Base-by-base conservation (phyloP, 2,888 invertebrate genomes). In the Caenorhabditis drosophilae region DNA sequence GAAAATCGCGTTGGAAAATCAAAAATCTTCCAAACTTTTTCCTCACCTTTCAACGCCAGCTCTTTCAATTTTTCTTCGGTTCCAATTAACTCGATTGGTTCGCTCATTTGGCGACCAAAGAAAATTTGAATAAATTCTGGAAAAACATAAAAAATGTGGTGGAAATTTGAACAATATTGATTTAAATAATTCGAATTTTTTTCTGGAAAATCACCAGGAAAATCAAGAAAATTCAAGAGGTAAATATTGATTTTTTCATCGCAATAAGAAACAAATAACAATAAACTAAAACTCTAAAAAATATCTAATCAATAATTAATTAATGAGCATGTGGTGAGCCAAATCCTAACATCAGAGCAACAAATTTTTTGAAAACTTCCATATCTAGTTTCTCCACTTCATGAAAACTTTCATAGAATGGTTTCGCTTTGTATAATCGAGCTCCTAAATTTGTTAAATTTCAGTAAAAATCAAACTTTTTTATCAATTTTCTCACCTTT, bases 361-460 rank as follows among this genome's bases (percentile, higher is more conserved):
- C 69, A 22, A 81, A 75, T 49, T 82, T 81, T 27, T 70, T 67
- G 49, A 79, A 75, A 4, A 76, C 70, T n/a, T 76, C 76, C 69
- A 79, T 71, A 44, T 82, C 76, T 16, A 82, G 55, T 18, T 76
- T 75, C 22, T 75, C 74, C 12, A 82, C 77, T 27, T 54, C 58
- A 2, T 67, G 55, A 73, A 80, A 38, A 45, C 73, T 71, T 56
- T 81, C 78, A 42, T 72, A 78, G 64, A 62, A 78, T 2, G 78
- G 79, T 23, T 61, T 68, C 7, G 80, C 67, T 47, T 77, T 77
- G 68, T 81, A 81, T 9, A 81, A 67, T 27, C 72, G 79, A 15
- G 75, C 31, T 23, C 70, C 81, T 79, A 20, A 55, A 68, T 52
- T 2, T n/a, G n/a, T n/a, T n/a, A n/a, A n/a, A n/a, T n/a, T n/a